Evolutionary conservation across 1,140 invertebrate genomes (phyloP).

Genomic region (Solenopsis fugax): DNA sequence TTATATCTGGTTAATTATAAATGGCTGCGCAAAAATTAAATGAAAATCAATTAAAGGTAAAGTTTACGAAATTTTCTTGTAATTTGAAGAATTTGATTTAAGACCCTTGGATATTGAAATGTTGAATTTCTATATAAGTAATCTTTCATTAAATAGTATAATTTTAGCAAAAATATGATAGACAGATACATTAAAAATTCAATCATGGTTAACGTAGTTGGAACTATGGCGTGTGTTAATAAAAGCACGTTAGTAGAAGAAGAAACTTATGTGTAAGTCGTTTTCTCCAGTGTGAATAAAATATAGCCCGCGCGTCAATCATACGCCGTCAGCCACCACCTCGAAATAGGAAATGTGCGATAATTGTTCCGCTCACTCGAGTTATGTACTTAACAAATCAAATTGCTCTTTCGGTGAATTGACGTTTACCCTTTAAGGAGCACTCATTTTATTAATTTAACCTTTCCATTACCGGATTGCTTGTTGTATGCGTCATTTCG

Average conservation of each 20-base stretch:
- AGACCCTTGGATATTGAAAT: background rate
- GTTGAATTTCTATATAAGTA: background rate
- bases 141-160: background rate
- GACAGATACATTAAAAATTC: background rate
- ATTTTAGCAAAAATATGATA: background rate
- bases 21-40: background rate
- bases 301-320: constrained; percentile 69
- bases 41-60: background rate
- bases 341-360: constrained; percentile 66
- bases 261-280: constrained; percentile 3
- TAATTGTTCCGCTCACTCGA: constrained; percentile 51
- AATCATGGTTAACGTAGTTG: background rate
- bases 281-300: constrained; percentile 60
- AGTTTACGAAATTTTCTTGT: background rate
- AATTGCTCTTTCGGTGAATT: constrained; percentile 58
- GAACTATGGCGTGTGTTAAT: background rate
- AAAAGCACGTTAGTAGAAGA: background rate
- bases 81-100: background rate
- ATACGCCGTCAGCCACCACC: constrained; percentile 47
- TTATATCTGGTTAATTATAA: background rate
- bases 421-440: constrained; percentile 48
- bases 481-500: constrained; percentile 33
- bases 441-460: constrained; percentile 67
- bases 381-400: constrained; percentile 72
- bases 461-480: constrained; percentile 61